These are phyloP conservation scores for Anolis sagrei DNA, from an alignment of 2,113 vertebrate species.

Conservation along the genomic window DNA sequence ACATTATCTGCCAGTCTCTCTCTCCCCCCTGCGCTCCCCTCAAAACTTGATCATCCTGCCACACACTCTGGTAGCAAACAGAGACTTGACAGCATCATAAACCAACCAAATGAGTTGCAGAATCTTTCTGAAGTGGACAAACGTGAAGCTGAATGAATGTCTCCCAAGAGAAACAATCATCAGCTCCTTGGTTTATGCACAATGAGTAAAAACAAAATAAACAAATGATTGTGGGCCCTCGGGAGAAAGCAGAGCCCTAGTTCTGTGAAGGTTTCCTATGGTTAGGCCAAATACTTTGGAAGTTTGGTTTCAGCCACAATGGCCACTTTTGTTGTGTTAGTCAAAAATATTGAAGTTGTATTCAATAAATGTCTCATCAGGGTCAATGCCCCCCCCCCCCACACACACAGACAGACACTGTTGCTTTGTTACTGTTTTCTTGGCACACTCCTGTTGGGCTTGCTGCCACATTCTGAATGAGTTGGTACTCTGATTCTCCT, in stretches of 20 bases:
- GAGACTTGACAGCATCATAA: conserved; percentile 22
- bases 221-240: conserved; percentile 34
- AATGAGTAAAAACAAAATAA: conserved; percentile 51
- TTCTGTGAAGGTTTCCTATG: conserved; percentile 44
- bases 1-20: accelerated
- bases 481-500: not conserved
- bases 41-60: too few relatives aligned
- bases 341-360: not conserved
- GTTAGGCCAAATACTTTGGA: not conserved
- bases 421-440: not conserved
- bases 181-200: conserved; percentile 11
- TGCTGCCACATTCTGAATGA: not conserved
- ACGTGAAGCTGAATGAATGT: conserved; percentile 30
- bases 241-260: conserved; percentile 42
- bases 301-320: not conserved
- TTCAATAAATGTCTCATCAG: not conserved
- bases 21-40: too few relatives aligned
- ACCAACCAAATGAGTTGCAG: conserved; percentile 30
- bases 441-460: not conserved
- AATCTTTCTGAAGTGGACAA: conserved; percentile 37
- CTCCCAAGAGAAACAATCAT: conserved; percentile 50
- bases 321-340: not conserved
- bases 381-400: not conserved
- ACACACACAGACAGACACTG: too few relatives aligned
- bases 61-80: not conserved